Conservation (phyloP, 2,113 vertebrate genomes). For the Peromyscus polionotus region DNA sequence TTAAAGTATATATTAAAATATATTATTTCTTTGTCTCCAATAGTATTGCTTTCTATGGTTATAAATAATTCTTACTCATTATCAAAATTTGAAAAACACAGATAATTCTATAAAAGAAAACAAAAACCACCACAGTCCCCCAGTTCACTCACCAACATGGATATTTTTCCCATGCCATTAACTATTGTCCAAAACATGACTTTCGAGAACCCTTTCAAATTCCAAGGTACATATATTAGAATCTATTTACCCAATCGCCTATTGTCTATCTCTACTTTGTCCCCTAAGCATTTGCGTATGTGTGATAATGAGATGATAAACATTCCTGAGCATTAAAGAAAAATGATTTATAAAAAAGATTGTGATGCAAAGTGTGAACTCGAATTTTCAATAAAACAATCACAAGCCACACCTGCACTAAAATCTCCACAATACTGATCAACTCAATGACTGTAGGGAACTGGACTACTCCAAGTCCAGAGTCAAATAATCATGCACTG, state of each 20-base stretch:
- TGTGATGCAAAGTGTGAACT: not conserved
- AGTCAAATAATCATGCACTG: not conserved
- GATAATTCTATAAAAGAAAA: conserved; percentile 26
- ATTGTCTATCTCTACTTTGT: conserved; percentile 1
- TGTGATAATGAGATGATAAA: conserved; percentile 56
- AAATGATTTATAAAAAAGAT: not conserved
- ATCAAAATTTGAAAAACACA: not conserved
- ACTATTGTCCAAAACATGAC: conserved; percentile 39
- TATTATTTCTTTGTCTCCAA: not conserved
- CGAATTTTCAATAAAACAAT: too few species aligned
- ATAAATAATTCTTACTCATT: conserved; percentile 8
- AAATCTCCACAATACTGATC: not conserved
- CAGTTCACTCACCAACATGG: not conserved
- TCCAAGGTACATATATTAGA: conserved; percentile 28
- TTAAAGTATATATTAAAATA: too few species aligned
- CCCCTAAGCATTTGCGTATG: not conserved
- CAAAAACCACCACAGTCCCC: conserved; percentile 42
- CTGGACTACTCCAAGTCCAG: not conserved
- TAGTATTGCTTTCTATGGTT: not conserved
- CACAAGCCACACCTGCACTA: not conserved
- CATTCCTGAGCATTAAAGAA: conserved; percentile 31
- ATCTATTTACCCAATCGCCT: conserved; percentile 32
- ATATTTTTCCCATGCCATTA: conserved; percentile 27
- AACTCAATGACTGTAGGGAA: not conserved
- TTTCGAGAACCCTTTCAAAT: conserved; percentile 47